phyloP scores from a whole-genome alignment of 2,888 invertebrate species.

The Agrilus mali region DNA sequence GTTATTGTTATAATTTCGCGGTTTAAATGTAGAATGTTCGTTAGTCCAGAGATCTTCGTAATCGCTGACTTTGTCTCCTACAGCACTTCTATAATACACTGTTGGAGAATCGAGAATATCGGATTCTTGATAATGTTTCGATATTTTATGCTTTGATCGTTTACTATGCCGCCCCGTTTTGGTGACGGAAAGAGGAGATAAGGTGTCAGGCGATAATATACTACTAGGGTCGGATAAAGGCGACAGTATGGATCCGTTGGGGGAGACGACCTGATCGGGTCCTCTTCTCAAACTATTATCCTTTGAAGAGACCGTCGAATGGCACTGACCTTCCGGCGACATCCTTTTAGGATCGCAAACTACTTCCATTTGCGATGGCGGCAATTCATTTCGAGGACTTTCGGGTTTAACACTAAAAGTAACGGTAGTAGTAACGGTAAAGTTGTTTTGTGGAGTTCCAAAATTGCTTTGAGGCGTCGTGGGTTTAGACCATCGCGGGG shows the following conservation, averaged over 20 bases:
- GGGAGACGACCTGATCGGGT: constrained; percentile 32
- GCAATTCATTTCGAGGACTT: constrained; percentile 20
- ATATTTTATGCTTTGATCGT: constrained; percentile 48
- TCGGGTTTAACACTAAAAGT: constrained; percentile 65
- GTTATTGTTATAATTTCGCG: constrained; percentile 11
- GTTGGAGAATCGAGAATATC: constrained; percentile 75
- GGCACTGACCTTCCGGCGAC: constrained; percentile 57
- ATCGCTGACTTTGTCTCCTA: constrained; percentile 87
- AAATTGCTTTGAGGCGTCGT: constrained; percentile 54
- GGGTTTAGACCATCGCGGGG: constrained; percentile 76
- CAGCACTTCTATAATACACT: constrained; percentile 71
- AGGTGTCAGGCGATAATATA: constrained; percentile 34
- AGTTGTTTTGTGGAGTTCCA: constrained; percentile 46
- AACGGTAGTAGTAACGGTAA: constrained; percentile 76
- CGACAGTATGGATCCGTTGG: constrained; percentile 26
- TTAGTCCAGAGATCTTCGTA: constrained; percentile 84
- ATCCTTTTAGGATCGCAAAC: constrained; percentile 49
- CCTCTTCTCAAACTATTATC: constrained; percentile 47
- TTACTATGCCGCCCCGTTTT: constrained; percentile 45
- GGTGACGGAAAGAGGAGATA: constrained; percentile 35
- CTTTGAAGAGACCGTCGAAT: constrained; percentile 52
- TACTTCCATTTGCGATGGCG: constrained; percentile 16
- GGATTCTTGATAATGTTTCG: constrained; percentile 64
- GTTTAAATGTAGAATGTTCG: constrained; percentile 30
- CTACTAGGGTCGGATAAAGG: constrained; percentile 36